Percentiles rank a stretch among this genome's conserved stretches.
Conservation (phyloP, 2,888 invertebrate species). For the Halictus quadricinctus region DNA sequence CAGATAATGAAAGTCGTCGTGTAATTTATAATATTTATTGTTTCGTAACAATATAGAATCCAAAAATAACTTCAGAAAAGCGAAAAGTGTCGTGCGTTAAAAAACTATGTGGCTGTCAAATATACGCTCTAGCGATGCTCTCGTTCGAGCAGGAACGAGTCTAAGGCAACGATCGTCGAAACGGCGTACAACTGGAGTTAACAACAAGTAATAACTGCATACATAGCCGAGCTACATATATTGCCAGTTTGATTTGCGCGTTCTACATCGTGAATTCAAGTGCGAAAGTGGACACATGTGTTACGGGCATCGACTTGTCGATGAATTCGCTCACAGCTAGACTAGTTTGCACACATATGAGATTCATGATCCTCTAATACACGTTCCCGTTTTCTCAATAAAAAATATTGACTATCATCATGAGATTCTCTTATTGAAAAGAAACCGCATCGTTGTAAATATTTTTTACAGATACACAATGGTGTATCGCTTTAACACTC, state of each 20-base stretch:
- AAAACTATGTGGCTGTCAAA: slow-evolving; percentile 63
- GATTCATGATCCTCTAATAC: slow-evolving; percentile 34
- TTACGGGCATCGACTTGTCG: slow-evolving; percentile 40
- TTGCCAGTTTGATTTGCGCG: slow-evolving; percentile 37
- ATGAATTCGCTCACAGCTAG: slow-evolving; percentile 44
- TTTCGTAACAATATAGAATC: slow-evolving; percentile 56
- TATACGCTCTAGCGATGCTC: slow-evolving; percentile 46
- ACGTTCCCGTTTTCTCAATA: background rate
- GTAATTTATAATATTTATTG: slow-evolving; percentile 34
- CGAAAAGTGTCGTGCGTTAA: slow-evolving; percentile 63
- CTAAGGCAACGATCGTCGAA: slow-evolving; percentile 25
- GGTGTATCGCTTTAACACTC: background rate
- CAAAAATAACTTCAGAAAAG: slow-evolving; percentile 64
- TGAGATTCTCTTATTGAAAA: slow-evolving; percentile 10
- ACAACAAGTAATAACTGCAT: slow-evolving; percentile 31
- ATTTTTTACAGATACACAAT: background rate
- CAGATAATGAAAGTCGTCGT: background rate
- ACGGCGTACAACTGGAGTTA: slow-evolving; percentile 29
- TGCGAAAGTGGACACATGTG: slow-evolving; percentile 51
- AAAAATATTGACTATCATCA: background rate
- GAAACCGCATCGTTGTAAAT: background rate
- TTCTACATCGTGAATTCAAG: slow-evolving; percentile 54
- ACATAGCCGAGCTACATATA: slow-evolving; percentile 48
- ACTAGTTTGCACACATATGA: slow-evolving; percentile 65
- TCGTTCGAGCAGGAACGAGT: slow-evolving; percentile 15